Conservation (phyloP, 2,888 invertebrate species). For the Ophioninae sp. region DNA sequence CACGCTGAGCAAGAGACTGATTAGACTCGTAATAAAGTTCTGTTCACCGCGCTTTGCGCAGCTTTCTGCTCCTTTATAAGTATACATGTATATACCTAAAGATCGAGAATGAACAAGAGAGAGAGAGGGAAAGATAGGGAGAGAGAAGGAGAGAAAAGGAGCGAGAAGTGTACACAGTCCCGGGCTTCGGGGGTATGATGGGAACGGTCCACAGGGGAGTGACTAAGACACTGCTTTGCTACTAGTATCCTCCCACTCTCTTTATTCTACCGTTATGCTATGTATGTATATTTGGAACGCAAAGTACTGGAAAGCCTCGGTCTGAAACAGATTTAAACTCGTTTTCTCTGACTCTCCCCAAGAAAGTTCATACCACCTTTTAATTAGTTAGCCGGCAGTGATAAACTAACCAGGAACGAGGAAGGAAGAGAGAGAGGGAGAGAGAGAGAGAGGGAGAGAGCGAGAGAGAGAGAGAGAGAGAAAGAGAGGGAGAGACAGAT, state of each 20-base stretch:
- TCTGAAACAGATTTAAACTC: slow-evolving; percentile 81
- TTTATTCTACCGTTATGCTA: slow-evolving; percentile 20
- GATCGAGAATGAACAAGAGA: background rate
- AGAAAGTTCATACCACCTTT: slow-evolving; percentile 78
- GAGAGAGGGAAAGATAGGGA: slow-evolving; percentile 17
- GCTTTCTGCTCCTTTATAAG: slow-evolving; percentile 62
- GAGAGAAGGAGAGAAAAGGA: background rate
- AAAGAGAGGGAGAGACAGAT: background rate
- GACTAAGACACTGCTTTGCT: slow-evolving; percentile 77
- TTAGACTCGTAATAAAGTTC: slow-evolving; percentile 80
- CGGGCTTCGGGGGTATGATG: slow-evolving; percentile 68
- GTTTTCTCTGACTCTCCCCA: slow-evolving; percentile 75
- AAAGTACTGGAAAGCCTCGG: slow-evolving; percentile 73
- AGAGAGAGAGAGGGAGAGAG: slow-evolving; percentile 2
- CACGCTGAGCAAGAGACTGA: slow-evolving; percentile 73
- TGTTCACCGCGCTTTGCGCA: slow-evolving; percentile 68
- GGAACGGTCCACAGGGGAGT: slow-evolving; percentile 80
- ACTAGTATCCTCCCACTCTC: slow-evolving; percentile 3
- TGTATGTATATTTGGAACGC: slow-evolving; percentile 36
- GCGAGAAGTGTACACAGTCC: slow-evolving; percentile 39
- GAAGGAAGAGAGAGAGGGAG: slow-evolving; percentile 31
- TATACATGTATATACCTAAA: slow-evolving; percentile 32
- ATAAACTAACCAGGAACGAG: slow-evolving; percentile 14
- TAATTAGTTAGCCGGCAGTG: slow-evolving; percentile 75
- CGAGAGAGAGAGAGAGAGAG: background rate